These are phyloP conservation scores for Eupeodes latifasciatus DNA, from an alignment of 2,888 invertebrate species.

Conservation along the genomic window DNA sequence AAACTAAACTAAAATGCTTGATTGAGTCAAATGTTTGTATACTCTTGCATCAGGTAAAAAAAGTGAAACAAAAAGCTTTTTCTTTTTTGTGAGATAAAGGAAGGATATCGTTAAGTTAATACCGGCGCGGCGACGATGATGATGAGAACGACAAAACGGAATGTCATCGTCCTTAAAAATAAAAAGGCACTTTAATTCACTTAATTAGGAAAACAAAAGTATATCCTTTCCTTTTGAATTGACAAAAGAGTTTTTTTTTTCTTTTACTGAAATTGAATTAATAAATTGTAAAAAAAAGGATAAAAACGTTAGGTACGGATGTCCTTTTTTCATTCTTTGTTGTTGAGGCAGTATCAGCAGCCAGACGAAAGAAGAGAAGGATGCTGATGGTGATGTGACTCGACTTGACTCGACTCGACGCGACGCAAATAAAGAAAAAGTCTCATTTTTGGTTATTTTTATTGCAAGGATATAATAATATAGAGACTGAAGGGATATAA, in stretches of 20 bases:
- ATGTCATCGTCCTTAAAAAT: background rate
- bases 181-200: slow-evolving; percentile 57
- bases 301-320: slow-evolving; percentile 12
- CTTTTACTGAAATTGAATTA: slow-evolving; percentile 45
- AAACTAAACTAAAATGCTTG: background rate
- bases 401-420: background rate
- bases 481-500: slow-evolving; percentile 4
- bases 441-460: slow-evolving; percentile 32
- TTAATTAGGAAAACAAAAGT: slow-evolving; percentile 59
- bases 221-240: slow-evolving; percentile 14
- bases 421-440: background rate
- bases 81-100: background rate
- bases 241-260: slow-evolving; percentile 19
- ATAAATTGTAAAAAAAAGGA: slow-evolving; percentile 31
- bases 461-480: background rate
- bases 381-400: background rate
- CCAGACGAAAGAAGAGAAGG: background rate
- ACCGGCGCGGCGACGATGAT: background rate
- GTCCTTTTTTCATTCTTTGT: slow-evolving; percentile 23
- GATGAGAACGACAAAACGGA: background rate
- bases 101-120: slow-evolving; percentile 37
- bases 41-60: slow-evolving; percentile 15
- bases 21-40: background rate
- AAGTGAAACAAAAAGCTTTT: background rate
- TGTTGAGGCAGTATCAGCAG: too few relatives aligned